phyloP scores from a whole-genome alignment of 2,888 invertebrate genomes.

The Bedellia somnulentella region DNA sequence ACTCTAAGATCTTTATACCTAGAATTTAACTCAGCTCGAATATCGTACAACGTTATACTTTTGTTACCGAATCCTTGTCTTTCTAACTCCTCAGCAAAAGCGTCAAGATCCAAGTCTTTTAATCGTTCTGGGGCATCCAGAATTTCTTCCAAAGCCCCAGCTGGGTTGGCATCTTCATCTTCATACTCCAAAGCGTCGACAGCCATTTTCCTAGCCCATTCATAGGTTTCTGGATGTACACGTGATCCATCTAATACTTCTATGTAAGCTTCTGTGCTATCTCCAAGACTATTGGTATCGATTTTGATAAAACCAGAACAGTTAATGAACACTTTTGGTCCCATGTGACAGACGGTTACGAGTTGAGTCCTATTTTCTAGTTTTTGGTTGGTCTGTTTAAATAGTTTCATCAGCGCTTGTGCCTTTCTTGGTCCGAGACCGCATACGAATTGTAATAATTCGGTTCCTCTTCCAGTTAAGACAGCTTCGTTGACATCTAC shows the following conservation, averaged over 20 bases:
- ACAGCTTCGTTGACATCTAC: constrained; percentile 95
- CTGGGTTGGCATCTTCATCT: constrained; percentile 95
- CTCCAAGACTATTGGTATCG: constrained; percentile 92
- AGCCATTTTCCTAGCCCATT: constrained; percentile 99
- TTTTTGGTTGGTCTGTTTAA: constrained; percentile 89
- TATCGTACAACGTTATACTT: constrained; percentile 95
- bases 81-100: constrained; percentile 96
- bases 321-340: constrained; percentile 97
- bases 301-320: constrained; percentile 99
- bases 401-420: constrained; percentile 78
- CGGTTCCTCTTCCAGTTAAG: constrained; percentile 82
- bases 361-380: constrained; percentile 93
- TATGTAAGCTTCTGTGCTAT: constrained; percentile 92
- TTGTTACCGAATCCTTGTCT: constrained; percentile 88
- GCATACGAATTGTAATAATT: constrained; percentile 94
- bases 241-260: constrained; percentile 96
- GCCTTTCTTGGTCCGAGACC: constrained; percentile 96
- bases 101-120: constrained; percentile 96
- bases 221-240: constrained; percentile 99
- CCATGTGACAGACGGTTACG: constrained; percentile 95
- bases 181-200: constrained; percentile 98
- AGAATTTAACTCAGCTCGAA: constrained; percentile 91
- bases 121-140: constrained; percentile 91
- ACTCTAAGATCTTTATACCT: constrained; percentile 89
- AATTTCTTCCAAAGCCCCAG: constrained; percentile 96